Evolutionary conservation across 2,797 vertebrate genomes (phyloP).

Genomic region (Phoxinus dragarum): DNA sequence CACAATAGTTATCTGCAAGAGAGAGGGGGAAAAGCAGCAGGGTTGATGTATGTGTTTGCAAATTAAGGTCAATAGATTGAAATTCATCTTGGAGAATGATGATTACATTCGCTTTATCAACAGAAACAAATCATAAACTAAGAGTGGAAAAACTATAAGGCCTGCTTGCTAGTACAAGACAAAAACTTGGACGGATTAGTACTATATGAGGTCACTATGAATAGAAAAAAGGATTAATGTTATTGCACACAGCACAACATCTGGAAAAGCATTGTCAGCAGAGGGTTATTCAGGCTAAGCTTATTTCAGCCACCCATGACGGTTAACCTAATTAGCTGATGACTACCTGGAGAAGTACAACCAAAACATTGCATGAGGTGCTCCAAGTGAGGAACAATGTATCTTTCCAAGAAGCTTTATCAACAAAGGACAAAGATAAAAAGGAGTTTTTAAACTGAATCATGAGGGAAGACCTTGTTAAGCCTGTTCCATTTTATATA

Average conservation of each 20-base stretch:
- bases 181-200: conserved; percentile 41
- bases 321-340: conserved; percentile 11
- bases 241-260: not conserved
- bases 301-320: conserved; percentile 1
- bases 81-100: conserved; percentile 39
- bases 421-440: not conserved
- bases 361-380: not conserved
- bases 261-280: not conserved
- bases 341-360: not conserved
- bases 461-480: not conserved
- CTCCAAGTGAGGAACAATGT: not conserved
- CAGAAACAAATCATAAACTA: conserved; percentile 61
- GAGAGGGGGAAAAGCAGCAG: conserved; percentile 48
- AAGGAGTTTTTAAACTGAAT: not conserved
- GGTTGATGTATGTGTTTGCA: conserved; percentile 44
- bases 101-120: conserved; percentile 52
- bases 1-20: conserved; percentile 78
- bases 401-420: not conserved
- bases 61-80: conserved; percentile 37
- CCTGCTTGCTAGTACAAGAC: conserved; percentile 12
- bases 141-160: not conserved
- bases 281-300: not conserved
- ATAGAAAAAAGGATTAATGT: not conserved
- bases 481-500: not conserved
- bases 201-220: conserved; percentile 46